These are phyloP conservation scores for Perca schrenkii DNA, from an alignment of 2,113 vertebrate genomes.

Conservation along the genomic window DNA sequence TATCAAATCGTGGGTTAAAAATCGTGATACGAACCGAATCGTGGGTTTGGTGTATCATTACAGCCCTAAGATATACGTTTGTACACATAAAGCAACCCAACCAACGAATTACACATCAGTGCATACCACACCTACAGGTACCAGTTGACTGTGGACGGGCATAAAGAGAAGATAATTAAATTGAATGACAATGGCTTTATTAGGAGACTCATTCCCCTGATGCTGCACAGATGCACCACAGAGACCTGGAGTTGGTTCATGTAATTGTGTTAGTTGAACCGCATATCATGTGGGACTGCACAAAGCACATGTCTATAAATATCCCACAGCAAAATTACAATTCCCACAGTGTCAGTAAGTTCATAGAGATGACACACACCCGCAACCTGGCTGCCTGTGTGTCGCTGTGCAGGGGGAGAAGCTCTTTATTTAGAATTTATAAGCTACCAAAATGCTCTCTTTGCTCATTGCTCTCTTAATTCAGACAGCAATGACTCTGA, in stretches of 20 bases:
- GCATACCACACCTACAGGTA: conserved; percentile 3
- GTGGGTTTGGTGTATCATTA: too few relatives aligned
- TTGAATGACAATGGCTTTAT: conserved; percentile 31
- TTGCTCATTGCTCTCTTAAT: background rate
- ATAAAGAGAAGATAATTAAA: conserved; percentile 25
- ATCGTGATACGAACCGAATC: too few relatives aligned
- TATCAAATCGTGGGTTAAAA: too few relatives aligned
- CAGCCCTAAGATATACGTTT: too few relatives aligned
- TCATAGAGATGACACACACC: conserved; percentile 12
- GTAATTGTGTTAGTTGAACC: conserved; percentile 34
- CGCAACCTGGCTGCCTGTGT: too few relatives aligned
- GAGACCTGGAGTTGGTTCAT: conserved; percentile 19
- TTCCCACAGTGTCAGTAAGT: conserved; percentile 28
- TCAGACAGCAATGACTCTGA: background rate
- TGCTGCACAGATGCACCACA: conserved; percentile 20
- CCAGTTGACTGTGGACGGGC: background rate
- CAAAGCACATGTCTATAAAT: conserved; percentile 42
- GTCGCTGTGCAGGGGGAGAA: background rate
- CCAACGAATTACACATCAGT: background rate
- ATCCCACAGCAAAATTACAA: conserved; percentile 28
- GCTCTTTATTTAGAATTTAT: background rate
- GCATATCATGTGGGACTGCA: background rate
- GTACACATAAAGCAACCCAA: background rate
- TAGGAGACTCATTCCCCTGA: conserved; percentile 23
- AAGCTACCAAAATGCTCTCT: background rate